These are phyloP conservation scores for Oasisia sp. DNA, from an alignment of 2,888 invertebrate genomes.

Conservation along the genomic window DNA sequence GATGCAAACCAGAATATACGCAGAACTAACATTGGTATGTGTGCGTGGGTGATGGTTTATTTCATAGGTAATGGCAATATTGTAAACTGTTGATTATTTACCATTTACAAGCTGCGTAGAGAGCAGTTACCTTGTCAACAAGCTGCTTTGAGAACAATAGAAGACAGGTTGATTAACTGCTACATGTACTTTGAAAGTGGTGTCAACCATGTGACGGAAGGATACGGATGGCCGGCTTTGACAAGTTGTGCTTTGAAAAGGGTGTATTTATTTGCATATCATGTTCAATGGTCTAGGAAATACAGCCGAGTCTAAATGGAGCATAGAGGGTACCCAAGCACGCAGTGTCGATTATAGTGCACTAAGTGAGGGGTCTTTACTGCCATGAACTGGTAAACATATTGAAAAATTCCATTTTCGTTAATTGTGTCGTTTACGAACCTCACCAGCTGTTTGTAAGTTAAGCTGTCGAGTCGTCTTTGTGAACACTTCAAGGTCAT, in stretches of 20 bases:
- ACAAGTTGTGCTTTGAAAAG: background rate
- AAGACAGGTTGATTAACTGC: background rate
- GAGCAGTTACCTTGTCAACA: background rate
- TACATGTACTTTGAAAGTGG: background rate
- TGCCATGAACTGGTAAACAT: too few species aligned
- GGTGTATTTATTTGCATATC: background rate
- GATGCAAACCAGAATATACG: background rate
- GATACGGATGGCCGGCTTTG: background rate
- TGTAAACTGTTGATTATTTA: background rate
- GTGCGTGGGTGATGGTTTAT: background rate
- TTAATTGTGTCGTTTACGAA: too few species aligned
- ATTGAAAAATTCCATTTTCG: too few species aligned
- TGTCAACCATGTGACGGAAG: background rate
- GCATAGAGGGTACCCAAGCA: background rate
- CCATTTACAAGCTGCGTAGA: too few species aligned
- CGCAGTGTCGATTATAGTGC: background rate
- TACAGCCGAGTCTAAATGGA: background rate
- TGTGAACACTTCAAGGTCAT: too few species aligned
- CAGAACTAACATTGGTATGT: background rate
- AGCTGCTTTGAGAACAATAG: background rate
- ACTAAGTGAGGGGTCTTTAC: too few species aligned
- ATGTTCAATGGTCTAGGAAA: background rate
- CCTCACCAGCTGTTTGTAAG: too few species aligned
- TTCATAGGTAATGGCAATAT: background rate
- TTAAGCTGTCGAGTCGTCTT: too few species aligned